Base-by-base conservation (phyloP, 2,113 vertebrate species). In the Crotalus viridis region DNA sequence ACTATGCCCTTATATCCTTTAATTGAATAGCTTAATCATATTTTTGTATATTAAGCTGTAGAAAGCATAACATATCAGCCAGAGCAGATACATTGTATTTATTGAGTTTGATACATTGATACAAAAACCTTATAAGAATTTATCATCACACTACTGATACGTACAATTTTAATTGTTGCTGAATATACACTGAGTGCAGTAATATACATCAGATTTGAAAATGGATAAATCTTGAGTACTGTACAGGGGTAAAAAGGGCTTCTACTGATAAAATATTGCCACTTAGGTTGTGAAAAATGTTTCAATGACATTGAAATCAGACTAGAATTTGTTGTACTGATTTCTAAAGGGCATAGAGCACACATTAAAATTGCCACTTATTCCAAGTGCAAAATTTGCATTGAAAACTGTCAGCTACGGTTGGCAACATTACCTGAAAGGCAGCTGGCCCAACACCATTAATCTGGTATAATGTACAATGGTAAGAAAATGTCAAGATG, bases 31-130 rank as follows among this genome's bases (percentile, higher is more conserved):
- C 43, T 91, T 88, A 26, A 0, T n/a, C 10, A 22, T 48, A 26
- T 4, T 89, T n/a, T 51, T 39, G 90, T 26, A 6, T 2, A 55
- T n/a, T 7, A 85, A 69, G 64, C 33, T 12, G n/a, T 55, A 56
- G 74, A 61, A 55, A 81, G 92, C 81, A 52, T 46, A 85, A 48
- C 54, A 55, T 69, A 15, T 64, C 22, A 54, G 88, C 93, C 64
- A 89, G 22, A 74, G 88, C 94, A 90, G 89, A 52, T 85, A 8
- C 89, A 59, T 89, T 69, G 52, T 10, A 85, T 69, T 57, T 69
- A 3, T 0, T 33, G 56, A 86, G 33, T 43, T 81, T 81, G 74
- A 81, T 81, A 81, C 74, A 81, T 81, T n/a, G 28, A 85, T 22
- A 54, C 33, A 61, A 21, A 10, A 6, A 0, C 28, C 48, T n/a